Base-by-base conservation (phyloP, 2,888 invertebrate species). In the Plagiodera versicolora region DNA sequence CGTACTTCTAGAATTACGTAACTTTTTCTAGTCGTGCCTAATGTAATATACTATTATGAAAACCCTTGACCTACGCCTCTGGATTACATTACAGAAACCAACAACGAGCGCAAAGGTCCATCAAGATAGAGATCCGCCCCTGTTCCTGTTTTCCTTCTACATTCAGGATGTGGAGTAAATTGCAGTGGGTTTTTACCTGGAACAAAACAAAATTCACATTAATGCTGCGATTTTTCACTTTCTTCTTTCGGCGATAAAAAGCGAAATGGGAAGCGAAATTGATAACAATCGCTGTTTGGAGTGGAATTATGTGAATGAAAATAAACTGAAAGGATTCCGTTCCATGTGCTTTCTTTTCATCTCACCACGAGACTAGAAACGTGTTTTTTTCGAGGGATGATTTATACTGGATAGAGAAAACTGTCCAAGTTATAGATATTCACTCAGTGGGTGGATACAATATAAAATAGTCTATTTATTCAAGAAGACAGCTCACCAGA, bases 61-160 rank as follows among this genome's bases (percentile, higher is more conserved):
- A 24, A 24, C 24, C 24, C 24, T 24, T 24, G 24, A 14, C 16
- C 20, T 17, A 49, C 24, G 18, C n/a, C 18, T 17, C 16, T 30
- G 14, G 17, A 30, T 16, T 14, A 50, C 54, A 57, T 60, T 61
- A 57, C 46, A 58, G 56, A 48, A 44, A 56, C 39, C 46, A 49
- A 53, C 59, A 47, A 44, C 52, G 45, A 58, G 30, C 19, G 56
- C 48, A 58, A 11, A 50, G 16, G 56, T 50, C 32, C 60, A 66
- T 66, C 62, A 52, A 60, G 66, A 66, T 66, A 64, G 58, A 20
- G 52, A 57, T 45, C 60, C 55, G 58, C 60, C 46, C 54, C 18
- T 49, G 14, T 39, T 54, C 30, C 39, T 56, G 54, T 44, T 35
- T 60, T 58, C 56, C 48, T n/a, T 32, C 10, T 49, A 35, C 17